phyloP scores from a whole-genome alignment of 2,888 invertebrate species.

The Erynnis tages region DNA sequence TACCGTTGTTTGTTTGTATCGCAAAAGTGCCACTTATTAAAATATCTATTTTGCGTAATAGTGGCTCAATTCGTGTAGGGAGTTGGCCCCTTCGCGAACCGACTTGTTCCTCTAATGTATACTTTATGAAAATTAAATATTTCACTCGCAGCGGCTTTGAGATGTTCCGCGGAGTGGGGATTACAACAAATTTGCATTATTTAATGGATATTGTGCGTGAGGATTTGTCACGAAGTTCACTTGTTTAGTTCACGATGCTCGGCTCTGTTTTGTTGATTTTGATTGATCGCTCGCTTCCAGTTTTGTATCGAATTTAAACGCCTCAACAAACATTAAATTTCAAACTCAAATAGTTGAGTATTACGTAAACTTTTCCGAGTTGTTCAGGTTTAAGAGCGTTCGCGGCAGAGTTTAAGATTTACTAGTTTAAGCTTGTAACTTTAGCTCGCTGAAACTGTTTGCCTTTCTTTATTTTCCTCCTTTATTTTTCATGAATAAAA shows the following conservation, averaged over 20 bases:
- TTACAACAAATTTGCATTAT: constrained; percentile 81
- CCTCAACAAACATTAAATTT: constrained; percentile 26
- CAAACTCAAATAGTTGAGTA: constrained; percentile 21
- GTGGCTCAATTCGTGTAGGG: constrained; percentile 25
- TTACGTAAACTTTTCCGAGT: constrained; percentile 20
- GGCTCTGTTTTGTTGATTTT: constrained; percentile 48
- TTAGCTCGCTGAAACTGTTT: constrained; percentile 49
- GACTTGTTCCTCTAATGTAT: constrained; percentile 67
- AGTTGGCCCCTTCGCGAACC: constrained; percentile 42
- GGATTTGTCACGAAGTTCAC: constrained; percentile 70
- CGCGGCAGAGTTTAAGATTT: constrained; percentile 39
- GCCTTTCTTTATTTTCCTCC: constrained; percentile 62
- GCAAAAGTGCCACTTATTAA: constrained; percentile 7
- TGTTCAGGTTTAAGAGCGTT: constrained; percentile 20
- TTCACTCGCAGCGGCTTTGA: constrained; percentile 61
- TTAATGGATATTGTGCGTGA: constrained; percentile 77
- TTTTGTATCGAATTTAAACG: constrained; percentile 31
- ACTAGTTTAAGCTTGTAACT: constrained; percentile 44
- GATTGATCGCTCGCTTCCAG: constrained; percentile 47
- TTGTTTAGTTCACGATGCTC: constrained; percentile 49
- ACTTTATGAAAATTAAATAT: constrained; percentile 82
- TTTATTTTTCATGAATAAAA: constrained; percentile 80
- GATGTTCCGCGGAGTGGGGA: constrained; percentile 64
- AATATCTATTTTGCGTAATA: constrained; percentile 22
- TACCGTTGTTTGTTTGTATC: too few species aligned